phyloP scores from a whole-genome alignment of 1,140 invertebrate species.

The Triops cancriformis region DNA sequence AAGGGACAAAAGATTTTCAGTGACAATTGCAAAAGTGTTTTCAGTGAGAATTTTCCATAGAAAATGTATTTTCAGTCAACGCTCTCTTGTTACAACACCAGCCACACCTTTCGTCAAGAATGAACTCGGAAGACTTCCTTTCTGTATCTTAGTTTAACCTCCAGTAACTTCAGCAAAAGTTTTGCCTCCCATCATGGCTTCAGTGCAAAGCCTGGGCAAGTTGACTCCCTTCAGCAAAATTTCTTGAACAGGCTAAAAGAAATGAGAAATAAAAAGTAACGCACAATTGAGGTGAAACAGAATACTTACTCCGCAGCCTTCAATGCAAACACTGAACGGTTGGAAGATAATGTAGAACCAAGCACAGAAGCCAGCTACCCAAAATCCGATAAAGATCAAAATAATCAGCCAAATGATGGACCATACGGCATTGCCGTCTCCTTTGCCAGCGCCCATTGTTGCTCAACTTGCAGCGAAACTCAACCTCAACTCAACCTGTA shows the following conservation, averaged over 20 bases:
- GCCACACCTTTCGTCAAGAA: too few species aligned
- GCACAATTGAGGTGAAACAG: neutral
- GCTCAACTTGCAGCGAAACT: conserved; percentile 1
- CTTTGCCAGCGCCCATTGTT: conserved; percentile 18
- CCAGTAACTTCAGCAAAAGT: conserved; percentile 22
- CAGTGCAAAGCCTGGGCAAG: conserved; percentile 55
- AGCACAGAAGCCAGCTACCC: conserved; percentile 62
- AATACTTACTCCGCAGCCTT: conserved; percentile 45
- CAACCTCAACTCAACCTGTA: too few species aligned
- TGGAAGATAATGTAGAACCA: conserved; percentile 61
- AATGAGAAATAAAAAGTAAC: conserved; percentile 32
- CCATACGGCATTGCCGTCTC: conserved; percentile 44
- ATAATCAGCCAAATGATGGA: conserved; percentile 68
- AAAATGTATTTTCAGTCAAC: neutral
- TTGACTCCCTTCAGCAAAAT: conserved; percentile 56
- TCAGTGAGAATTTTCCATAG: neutral
- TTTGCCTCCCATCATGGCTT: conserved; percentile 46
- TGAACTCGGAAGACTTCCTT: too few species aligned
- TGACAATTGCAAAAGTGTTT: too few species aligned
- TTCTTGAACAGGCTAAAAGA: conserved; percentile 54
- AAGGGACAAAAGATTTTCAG: too few species aligned
- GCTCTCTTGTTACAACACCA: neutral
- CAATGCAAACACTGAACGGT: conserved; percentile 61
- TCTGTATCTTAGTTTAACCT: too few species aligned
- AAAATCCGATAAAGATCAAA: conserved; percentile 62